Base-by-base conservation (phyloP, 2,797 vertebrate genomes). In the Cryptoprocta ferox region DNA sequence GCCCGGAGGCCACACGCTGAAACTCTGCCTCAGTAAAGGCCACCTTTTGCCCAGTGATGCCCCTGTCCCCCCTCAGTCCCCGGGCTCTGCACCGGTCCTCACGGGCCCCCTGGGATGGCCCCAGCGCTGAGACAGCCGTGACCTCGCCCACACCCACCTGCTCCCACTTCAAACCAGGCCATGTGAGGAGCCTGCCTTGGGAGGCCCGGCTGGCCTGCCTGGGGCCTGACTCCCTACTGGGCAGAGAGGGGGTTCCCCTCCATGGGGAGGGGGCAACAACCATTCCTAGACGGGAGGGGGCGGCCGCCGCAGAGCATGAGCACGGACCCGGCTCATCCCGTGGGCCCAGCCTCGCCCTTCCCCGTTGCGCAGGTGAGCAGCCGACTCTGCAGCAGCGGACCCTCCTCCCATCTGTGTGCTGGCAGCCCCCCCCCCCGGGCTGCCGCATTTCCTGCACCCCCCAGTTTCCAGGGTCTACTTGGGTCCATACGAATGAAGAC, bases 331-430 rank as follows among this genome's bases (percentile, higher is more conserved):
- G 37, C 19, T n/a, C 18, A 7, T 3, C 45, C 6, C 2, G 26
- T 1, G 39, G 80, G 63, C 18, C 63, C 1, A 14, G 19, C 71
- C 76, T 59, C 3, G 24, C 6, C 26, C 56, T 15, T 68, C 65
- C 15, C 21, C 7, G 1, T 30, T 30, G 39, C 45, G 13, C 0
- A 0, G 12, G 35, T 1, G 32, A 42, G 2, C 1, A 26, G 87
- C 13, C 28, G 1, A 9, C 2, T 14, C 42, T 9, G 10, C 15
- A 16, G 48, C 28, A 13, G 4, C 7, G 18, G 35, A 24, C 13
- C 13, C 56, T 30, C n/a, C 48, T 24, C 24, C 45, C 32, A 13
- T 32, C n/a, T 13, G 30, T 9, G 42, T 42, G 39, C 8, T 28
- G 42, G 53, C 35, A 9, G 42, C 53, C 73, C 71, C 75, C 73